Percentiles rank a stretch among this genome's conserved stretches.
phyloP scores from a whole-genome alignment of 2,797 vertebrate species.

The Argentina silus region DNA sequence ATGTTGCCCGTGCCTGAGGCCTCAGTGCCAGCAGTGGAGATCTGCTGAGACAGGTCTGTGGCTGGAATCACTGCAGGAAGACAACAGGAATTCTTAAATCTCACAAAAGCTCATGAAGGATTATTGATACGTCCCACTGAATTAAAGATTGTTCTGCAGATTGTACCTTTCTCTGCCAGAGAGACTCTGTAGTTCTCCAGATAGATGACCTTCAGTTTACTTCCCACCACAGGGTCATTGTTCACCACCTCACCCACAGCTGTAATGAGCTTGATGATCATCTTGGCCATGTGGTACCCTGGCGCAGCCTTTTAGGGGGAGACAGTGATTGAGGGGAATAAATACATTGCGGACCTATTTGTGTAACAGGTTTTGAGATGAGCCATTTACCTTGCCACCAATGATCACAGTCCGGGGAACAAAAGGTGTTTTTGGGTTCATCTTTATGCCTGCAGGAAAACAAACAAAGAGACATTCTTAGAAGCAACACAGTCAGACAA shows the following conservation, averaged over 20 bases:
- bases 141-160: neutral
- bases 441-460: slow-evolving; percentile 84
- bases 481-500: neutral
- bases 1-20: slow-evolving; percentile 96
- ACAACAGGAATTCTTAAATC: slow-evolving; percentile 4
- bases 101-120: neutral
- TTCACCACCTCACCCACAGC: slow-evolving; percentile 90
- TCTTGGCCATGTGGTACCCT: slow-evolving; percentile 96
- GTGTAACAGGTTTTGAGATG: neutral
- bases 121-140: neutral
- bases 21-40: slow-evolving; percentile 95
- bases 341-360: neutral
- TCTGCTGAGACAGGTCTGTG: slow-evolving; percentile 95
- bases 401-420: slow-evolving; percentile 94
- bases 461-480: neutral
- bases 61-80: slow-evolving; percentile 89
- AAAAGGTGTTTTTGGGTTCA: slow-evolving; percentile 82
- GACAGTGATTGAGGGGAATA: neutral
- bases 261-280: slow-evolving; percentile 95
- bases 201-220: slow-evolving; percentile 92
- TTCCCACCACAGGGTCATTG: slow-evolving; percentile 86
- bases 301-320: slow-evolving; percentile 86
- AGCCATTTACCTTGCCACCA: slow-evolving; percentile 88
- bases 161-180: slow-evolving; percentile 93
- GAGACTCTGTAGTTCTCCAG: slow-evolving; percentile 98